phyloP scores from a whole-genome alignment of 2,888 invertebrate species.

The Microctonus hyperodae region DNA sequence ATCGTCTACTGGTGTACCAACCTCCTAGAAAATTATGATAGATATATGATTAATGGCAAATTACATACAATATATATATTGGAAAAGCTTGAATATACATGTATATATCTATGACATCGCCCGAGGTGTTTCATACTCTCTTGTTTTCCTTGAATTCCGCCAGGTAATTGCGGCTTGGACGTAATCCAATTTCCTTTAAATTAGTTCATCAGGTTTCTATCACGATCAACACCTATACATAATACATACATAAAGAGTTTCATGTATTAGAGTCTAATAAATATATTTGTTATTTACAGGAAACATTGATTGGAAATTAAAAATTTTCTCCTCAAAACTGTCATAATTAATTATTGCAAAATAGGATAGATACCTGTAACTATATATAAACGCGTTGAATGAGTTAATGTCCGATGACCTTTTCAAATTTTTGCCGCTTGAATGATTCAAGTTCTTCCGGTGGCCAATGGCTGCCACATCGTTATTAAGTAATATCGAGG shows the following conservation, averaged over 20 bases:
- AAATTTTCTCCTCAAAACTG: too few species aligned
- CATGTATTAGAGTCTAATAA: too few species aligned
- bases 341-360: too few species aligned
- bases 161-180: slow-evolving; percentile 42
- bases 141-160: slow-evolving; percentile 41
- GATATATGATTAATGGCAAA: slow-evolving; percentile 34
- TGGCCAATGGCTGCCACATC: slow-evolving; percentile 29
- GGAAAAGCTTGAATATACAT: slow-evolving; percentile 10
- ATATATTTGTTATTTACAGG: too few species aligned
- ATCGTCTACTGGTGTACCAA: background rate
- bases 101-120: slow-evolving; percentile 7
- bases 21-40: background rate
- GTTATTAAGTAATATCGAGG: slow-evolving; percentile 56
- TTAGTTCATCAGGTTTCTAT: slow-evolving; percentile 52
- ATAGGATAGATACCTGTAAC: background rate
- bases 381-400: background rate
- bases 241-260: background rate
- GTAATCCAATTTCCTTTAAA: slow-evolving; percentile 53
- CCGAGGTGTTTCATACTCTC: slow-evolving; percentile 28
- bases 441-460: slow-evolving; percentile 10
- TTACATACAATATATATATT: slow-evolving; percentile 24
- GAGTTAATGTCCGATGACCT: slow-evolving; percentile 15
- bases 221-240: slow-evolving; percentile 35
- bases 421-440: slow-evolving; percentile 5
- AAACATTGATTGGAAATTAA: background rate